Conservation (phyloP, 2,113 vertebrate genomes). For the Seriola rivoliana region DNA sequence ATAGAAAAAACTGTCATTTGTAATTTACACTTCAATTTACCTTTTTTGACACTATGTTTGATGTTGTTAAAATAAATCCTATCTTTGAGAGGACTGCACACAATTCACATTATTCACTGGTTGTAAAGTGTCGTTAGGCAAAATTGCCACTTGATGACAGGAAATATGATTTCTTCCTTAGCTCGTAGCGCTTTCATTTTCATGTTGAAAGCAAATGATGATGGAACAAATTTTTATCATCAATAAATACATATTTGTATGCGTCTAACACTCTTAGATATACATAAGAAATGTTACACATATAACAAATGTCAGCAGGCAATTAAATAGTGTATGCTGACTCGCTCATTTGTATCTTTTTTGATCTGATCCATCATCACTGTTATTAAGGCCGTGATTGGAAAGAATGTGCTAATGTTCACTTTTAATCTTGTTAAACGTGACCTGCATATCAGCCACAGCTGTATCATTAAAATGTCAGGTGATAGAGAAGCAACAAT, state of each 20-base stretch:
- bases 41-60: neutral
- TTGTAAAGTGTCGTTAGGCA: slow-evolving; percentile 5
- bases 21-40: neutral
- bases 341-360: neutral
- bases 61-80: neutral
- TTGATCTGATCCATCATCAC: neutral
- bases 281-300: slow-evolving; percentile 10
- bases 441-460: neutral
- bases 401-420: neutral
- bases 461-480: neutral
- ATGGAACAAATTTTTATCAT: neutral
- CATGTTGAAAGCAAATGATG: neutral
- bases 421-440: neutral
- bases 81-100: neutral
- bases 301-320: slow-evolving; percentile 9
- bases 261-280: slow-evolving; percentile 2
- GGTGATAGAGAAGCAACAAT: too few relatives aligned
- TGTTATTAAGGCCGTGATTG: neutral
- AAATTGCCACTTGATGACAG: neutral
- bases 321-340: neutral
- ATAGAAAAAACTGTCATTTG: neutral
- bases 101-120: neutral
- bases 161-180: neutral
- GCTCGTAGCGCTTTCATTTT: neutral
- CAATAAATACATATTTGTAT: slow-evolving; percentile 3